phyloP scores from a whole-genome alignment of 1,140 invertebrate species.

The Macrobrachium rosenbergii region DNA sequence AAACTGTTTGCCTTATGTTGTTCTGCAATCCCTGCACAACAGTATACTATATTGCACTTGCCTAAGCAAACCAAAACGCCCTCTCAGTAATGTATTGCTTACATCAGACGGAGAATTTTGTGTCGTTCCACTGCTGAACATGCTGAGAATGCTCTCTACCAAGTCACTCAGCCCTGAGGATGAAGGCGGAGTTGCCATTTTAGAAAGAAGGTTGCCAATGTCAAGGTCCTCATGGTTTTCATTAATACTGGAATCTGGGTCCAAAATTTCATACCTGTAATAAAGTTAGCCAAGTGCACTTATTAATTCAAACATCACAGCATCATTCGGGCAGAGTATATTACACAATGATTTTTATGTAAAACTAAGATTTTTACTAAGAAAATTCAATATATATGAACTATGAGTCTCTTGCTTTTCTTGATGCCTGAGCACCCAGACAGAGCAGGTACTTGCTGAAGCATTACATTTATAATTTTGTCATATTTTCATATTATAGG shows the following conservation, averaged over 20 bases:
- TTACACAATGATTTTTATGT: background rate
- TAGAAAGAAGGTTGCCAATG: slow-evolving; percentile 52
- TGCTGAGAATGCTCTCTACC: slow-evolving; percentile 42
- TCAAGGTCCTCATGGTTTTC: slow-evolving; percentile 49
- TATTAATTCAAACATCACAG: background rate
- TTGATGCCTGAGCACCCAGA: too few species aligned
- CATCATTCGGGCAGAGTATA: background rate
- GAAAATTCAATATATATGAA: too few species aligned
- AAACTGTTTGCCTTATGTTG: too few species aligned
- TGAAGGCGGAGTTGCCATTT: slow-evolving; percentile 41
- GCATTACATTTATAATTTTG: too few species aligned
- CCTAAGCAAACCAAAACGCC: background rate
- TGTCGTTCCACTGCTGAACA: slow-evolving; percentile 33
- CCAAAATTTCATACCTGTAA: slow-evolving; percentile 55
- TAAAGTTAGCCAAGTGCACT: background rate
- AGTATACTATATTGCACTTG: background rate
- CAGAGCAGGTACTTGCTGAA: too few species aligned
- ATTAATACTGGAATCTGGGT: slow-evolving; percentile 44
- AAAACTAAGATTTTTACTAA: too few species aligned
- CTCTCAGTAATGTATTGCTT: background rate
- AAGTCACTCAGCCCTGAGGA: slow-evolving; percentile 27
- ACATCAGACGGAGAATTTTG: slow-evolving; percentile 46
- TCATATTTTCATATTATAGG: too few species aligned
- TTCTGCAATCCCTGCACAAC: too few species aligned
- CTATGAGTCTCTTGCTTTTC: too few species aligned